Evolutionary conservation across 2,797 vertebrate species (phyloP).

Genomic region (Phyllotis vaccarum): DNA sequence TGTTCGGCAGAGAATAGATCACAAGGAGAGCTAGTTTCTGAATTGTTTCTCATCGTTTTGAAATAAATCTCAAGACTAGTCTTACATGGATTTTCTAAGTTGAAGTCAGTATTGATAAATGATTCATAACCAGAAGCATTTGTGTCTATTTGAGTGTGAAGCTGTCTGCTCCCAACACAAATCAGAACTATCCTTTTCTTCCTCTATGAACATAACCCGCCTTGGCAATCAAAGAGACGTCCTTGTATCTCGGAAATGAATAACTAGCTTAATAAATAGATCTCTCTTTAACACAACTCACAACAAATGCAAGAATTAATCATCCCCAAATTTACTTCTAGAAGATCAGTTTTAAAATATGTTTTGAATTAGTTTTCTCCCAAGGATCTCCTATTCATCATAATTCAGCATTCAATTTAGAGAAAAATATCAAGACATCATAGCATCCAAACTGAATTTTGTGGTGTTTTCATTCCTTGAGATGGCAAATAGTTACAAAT

Average conservation of each 20-base stretch:
- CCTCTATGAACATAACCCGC: slow-evolving; percentile 41
- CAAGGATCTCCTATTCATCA: background rate
- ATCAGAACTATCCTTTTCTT: slow-evolving; percentile 60
- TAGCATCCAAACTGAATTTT: slow-evolving; percentile 14
- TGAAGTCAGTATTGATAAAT: slow-evolving; percentile 77
- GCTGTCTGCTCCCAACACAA: slow-evolving; percentile 63
- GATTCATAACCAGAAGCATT: slow-evolving; percentile 69
- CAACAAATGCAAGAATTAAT: slow-evolving; percentile 46
- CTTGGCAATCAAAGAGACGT: slow-evolving; percentile 64
- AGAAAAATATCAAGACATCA: slow-evolving; percentile 15
- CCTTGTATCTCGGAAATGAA: slow-evolving; percentile 68
- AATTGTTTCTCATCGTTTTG: slow-evolving; percentile 78
- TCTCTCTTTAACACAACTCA: slow-evolving; percentile 62
- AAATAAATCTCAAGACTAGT: slow-evolving; percentile 83
- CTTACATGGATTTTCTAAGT: slow-evolving; percentile 70
- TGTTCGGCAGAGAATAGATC: slow-evolving; percentile 78
- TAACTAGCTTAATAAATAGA: slow-evolving; percentile 56
- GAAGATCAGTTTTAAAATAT: slow-evolving; percentile 6
- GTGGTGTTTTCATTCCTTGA: background rate
- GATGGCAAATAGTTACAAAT: background rate
- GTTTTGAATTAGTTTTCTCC: slow-evolving; percentile 36
- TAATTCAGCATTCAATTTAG: slow-evolving; percentile 35
- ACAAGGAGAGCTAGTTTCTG: slow-evolving; percentile 79
- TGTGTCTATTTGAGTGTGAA: slow-evolving; percentile 48
- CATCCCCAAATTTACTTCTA: slow-evolving; percentile 55